Conservation (phyloP, 1,140 invertebrate genomes). For the Caerostris darwini region DNA sequence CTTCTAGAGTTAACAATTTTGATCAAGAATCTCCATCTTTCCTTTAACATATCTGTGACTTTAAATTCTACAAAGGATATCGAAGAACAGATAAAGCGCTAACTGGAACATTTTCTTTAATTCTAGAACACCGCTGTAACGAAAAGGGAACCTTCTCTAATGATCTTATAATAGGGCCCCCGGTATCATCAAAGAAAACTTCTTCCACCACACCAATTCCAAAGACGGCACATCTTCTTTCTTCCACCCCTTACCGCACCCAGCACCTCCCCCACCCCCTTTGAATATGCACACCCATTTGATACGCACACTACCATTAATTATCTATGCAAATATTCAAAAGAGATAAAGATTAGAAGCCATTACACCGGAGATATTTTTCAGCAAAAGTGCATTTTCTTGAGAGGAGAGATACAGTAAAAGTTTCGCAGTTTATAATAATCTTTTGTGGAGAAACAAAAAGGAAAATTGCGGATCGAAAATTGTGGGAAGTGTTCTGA, state of each 20-base stretch:
- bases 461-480: neutral
- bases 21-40: neutral
- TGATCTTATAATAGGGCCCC: neutral
- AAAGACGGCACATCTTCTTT: neutral
- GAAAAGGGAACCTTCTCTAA: too few relatives aligned
- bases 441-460: neutral
- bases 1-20: neutral
- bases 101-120: neutral
- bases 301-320: slow-evolving; percentile 8
- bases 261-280: too few relatives aligned
- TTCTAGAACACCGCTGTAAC: neutral
- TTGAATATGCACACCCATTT: too few relatives aligned
- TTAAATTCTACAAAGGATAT: neutral
- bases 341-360: slow-evolving; percentile 31
- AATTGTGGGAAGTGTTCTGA: neutral
- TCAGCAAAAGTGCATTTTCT: neutral
- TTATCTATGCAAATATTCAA: slow-evolving; percentile 41
- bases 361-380: neutral
- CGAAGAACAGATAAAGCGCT: neutral
- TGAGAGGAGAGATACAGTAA: neutral
- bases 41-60: neutral
- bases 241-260: neutral
- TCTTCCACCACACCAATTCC: neutral
- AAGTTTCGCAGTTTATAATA: slow-evolving; percentile 39
- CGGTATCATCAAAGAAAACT: neutral